Evolutionary conservation across 2,797 vertebrate genomes (phyloP).

Genomic region (Denticeps clupeoides): DNA sequence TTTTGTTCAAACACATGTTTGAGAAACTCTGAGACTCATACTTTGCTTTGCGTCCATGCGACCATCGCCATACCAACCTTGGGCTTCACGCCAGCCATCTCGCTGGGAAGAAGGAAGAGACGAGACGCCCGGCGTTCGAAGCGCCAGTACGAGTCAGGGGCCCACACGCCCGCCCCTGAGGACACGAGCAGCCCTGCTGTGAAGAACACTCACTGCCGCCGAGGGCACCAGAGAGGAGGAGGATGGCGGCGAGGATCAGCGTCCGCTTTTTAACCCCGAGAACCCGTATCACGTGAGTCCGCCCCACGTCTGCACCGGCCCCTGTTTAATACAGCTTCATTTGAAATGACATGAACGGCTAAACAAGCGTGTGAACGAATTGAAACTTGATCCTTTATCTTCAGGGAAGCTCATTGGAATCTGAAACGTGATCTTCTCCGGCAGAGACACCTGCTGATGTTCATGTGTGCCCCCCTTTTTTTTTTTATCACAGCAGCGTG

Average conservation of each 20-base stretch:
- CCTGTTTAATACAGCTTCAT: too few relatives aligned
- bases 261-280: conserved; percentile 62
- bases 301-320: too few relatives aligned
- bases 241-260: conserved; percentile 40
- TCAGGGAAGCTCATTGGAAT: too few relatives aligned
- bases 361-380: too few relatives aligned
- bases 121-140: conserved; percentile 60
- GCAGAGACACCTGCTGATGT: too few relatives aligned
- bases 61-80: neutral
- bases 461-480: conserved; percentile 17
- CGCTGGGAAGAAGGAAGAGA: conserved; percentile 72
- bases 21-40: too few relatives aligned
- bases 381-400: too few relatives aligned
- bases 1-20: too few relatives aligned
- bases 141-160: conserved; percentile 52
- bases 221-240: conserved; percentile 43
- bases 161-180: conserved; percentile 46
- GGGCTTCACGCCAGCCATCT: conserved; percentile 27
- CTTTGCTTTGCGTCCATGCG: neutral
- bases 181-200: conserved; percentile 37
- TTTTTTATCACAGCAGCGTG: conserved; percentile 48
- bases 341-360: neutral
- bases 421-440: too few relatives aligned
- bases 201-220: conserved; percentile 42
- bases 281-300: neutral